These are phyloP conservation scores for Brienomyrus longianalis DNA, from an alignment of 2,113 vertebrate genomes.

Conservation along the genomic window DNA sequence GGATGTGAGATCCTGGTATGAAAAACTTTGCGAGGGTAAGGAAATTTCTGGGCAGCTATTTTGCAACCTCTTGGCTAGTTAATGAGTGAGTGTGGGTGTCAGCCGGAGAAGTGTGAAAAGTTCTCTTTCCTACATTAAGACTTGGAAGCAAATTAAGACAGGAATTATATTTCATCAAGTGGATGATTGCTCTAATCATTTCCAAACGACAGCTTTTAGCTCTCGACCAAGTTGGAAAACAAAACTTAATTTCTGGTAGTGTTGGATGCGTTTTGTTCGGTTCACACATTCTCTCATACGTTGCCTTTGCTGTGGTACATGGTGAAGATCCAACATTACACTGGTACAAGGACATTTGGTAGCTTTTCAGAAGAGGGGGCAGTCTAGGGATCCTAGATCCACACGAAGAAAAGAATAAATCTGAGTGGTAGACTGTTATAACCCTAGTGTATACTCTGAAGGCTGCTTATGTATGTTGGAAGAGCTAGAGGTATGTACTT, in stretches of 20 bases:
- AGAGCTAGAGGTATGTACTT: not conserved
- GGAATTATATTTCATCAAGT: slow-evolving; percentile 2
- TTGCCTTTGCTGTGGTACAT: not conserved
- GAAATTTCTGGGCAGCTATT: slow-evolving; percentile 1
- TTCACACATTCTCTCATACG: not conserved
- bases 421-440: not conserved
- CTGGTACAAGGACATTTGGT: not conserved
- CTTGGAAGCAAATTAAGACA: not conserved
- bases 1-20: not conserved
- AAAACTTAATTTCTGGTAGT: not conserved
- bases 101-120: not conserved
- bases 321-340: not conserved
- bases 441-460: not conserved
- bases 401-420: not conserved
- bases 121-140: slow-evolving; percentile 6
- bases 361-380: not conserved
- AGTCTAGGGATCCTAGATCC: not conserved
- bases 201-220: not conserved
- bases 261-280: not conserved
- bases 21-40: not conserved
- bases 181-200: slow-evolving; percentile 2
- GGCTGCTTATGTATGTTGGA: not conserved
- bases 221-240: not conserved
- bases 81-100: not conserved
- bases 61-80: slow-evolving; percentile 7